Percentiles rank a stretch among this genome's conserved stretches.
Conservation (phyloP, 1,140 invertebrate genomes). For the Paralvinella palmiformis region DNA sequence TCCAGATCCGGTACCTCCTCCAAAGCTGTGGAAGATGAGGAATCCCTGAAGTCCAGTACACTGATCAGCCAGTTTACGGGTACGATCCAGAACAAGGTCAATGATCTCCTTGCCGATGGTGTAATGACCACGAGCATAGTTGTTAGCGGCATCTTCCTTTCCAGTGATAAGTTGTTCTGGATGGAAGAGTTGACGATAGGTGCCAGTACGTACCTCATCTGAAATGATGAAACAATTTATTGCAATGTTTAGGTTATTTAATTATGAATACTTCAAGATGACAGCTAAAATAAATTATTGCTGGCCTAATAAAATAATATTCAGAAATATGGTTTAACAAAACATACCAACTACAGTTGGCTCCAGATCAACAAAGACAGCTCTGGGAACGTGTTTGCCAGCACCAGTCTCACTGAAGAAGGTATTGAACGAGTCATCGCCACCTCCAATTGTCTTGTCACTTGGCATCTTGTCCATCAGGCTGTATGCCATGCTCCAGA, state of each 20-base stretch:
- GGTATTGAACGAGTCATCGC: conserved; percentile 51
- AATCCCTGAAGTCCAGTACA: too few species aligned
- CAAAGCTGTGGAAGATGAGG: too few species aligned
- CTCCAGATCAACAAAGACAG: conserved; percentile 79
- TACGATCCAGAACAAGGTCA: conserved; percentile 47
- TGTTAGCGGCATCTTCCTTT: conserved; percentile 63
- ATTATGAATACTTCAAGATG: too few species aligned
- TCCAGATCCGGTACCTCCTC: too few species aligned
- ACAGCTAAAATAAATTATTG: too few species aligned
- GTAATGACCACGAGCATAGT: conserved; percentile 44
- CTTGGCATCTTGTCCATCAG: too few species aligned
- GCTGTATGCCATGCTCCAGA: too few species aligned
- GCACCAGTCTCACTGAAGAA: conserved; percentile 60
- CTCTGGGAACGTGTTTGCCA: conserved; percentile 78
- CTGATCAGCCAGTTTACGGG: conserved; percentile 44
- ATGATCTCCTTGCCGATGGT: conserved; percentile 51
- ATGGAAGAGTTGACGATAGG: conserved; percentile 48
- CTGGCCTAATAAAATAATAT: too few species aligned
- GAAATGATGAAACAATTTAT: too few species aligned
- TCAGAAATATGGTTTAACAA: too few species aligned
- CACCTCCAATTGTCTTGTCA: too few species aligned
- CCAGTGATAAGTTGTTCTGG: conserved; percentile 73
- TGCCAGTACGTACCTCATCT: conserved; percentile 48
- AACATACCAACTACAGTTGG: conserved; percentile 75
- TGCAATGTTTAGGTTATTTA: too few species aligned